Conservation (phyloP, 2,797 vertebrate species). For the Ibycter americanus region DNA sequence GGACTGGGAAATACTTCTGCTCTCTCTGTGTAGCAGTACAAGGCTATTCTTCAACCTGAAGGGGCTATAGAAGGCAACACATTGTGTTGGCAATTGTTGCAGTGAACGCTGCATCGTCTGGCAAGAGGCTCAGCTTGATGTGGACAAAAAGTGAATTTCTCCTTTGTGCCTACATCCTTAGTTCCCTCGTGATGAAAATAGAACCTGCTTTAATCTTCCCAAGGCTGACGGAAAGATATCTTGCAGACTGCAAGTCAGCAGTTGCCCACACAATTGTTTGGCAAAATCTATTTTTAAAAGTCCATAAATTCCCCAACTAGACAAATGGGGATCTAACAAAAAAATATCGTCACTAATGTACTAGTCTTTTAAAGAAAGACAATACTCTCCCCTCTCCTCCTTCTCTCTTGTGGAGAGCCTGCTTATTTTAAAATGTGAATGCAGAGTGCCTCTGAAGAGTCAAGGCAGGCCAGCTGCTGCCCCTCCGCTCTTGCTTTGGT, state of each 20-base stretch:
- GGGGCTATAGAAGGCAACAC: constrained; percentile 38
- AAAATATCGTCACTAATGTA: constrained; percentile 11
- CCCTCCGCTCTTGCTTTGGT: rapidly evolving
- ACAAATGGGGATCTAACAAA: constrained; percentile 39
- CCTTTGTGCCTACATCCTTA: constrained; percentile 61
- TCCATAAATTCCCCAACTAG: constrained; percentile 65
- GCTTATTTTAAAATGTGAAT: neutral
- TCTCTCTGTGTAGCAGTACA: constrained; percentile 38
- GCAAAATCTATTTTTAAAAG: constrained; percentile 78
- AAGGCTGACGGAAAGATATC: constrained; percentile 66
- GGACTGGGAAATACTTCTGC: constrained; percentile 68
- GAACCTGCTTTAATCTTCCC: constrained; percentile 71
- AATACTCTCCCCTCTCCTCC: neutral
- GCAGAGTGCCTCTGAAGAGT: neutral
- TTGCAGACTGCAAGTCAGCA: constrained; percentile 76
- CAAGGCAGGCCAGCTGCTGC: neutral
- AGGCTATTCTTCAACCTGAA: constrained; percentile 68
- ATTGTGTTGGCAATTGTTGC: constrained; percentile 63
- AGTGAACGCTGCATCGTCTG: constrained; percentile 51
- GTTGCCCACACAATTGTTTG: constrained; percentile 71
- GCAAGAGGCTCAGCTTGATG: constrained; percentile 63
- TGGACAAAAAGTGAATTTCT: constrained; percentile 67
- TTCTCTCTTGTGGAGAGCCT: neutral
- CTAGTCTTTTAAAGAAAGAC: constrained; percentile 20
- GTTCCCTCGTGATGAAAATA: constrained; percentile 67